Conservation (phyloP, 1,140 invertebrate species). For the Lordiphosa collinella region DNA sequence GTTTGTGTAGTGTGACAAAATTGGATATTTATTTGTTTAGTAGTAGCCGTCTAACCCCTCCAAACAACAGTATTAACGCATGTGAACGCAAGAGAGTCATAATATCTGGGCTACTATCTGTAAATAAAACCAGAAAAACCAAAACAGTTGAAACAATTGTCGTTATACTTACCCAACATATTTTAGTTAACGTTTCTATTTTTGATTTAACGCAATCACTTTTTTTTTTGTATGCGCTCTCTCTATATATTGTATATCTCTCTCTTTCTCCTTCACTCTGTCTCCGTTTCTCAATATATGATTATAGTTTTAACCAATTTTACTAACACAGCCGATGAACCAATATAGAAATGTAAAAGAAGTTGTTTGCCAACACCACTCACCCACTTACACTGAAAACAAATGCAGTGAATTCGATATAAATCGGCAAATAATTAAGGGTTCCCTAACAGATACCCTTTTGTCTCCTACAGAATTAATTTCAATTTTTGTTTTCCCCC, state of each 20-base stretch:
- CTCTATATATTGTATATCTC: conserved; percentile 35
- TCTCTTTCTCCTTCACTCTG: conserved; percentile 12
- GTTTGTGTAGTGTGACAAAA: conserved; percentile 31
- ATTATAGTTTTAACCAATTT: conserved; percentile 50
- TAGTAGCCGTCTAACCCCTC: conserved; percentile 42
- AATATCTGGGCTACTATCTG: conserved; percentile 28
- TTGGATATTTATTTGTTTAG: conserved; percentile 21
- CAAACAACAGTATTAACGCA: conserved; percentile 45
- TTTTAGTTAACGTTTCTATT: conserved; percentile 10
- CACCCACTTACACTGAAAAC: too few relatives aligned
- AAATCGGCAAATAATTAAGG: too few relatives aligned
- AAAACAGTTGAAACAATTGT: conserved; percentile 38
- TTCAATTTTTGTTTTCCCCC: too few relatives aligned
- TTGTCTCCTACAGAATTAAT: too few relatives aligned
- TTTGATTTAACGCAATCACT: conserved; percentile 15
- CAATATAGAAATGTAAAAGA: background rate
- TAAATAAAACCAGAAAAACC: conserved; percentile 38
- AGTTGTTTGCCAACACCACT: too few relatives aligned
- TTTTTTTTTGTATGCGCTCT: conserved; percentile 32
- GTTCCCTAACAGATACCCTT: too few relatives aligned
- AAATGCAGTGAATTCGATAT: too few relatives aligned
- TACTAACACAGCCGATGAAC: conserved; percentile 56
- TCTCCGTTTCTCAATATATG: conserved; percentile 28
- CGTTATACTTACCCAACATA: conserved; percentile 36
- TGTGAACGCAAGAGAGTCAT: conserved; percentile 47